Evolutionary conservation across 1,140 invertebrate species (phyloP), one percentile per base, ranked within the genome.

Genomic region (Cylas formicarius): DNA sequence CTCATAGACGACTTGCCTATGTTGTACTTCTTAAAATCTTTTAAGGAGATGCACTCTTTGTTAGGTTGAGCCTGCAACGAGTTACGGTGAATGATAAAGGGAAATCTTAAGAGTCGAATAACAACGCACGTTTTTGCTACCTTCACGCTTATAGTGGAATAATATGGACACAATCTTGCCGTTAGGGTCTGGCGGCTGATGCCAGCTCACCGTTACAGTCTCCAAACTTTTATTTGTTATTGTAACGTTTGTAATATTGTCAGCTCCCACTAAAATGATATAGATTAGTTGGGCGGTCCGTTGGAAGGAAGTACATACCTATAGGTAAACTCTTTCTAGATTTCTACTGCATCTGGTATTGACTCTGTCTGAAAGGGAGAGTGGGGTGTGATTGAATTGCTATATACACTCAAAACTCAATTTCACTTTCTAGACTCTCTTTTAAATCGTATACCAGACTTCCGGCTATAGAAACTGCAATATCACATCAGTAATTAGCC

Each of bases 141-240:
- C 78, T 1, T 81, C 61, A 41, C 74, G 68, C 42, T 72, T 74
- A 55, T 88, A 86, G 51, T 81, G 75, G 18, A 96, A 80, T 35
- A 80, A 76, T 65, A 92, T 94, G 1, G 80, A 79, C 3, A 91
- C 72, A 28, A 95, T 83, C 18, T 86, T 70, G 1, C 90, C 88
- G 65, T 97, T 97, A 0, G 90, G 89, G 43, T 80, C 64, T n/a
- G 56, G 38, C 0, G 91, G 91, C 55, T 84, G 80, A 0, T 76
- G 65, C 92, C 92, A 97, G 7, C 64, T 65, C 0, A 85, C 61
- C 24, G 75, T 76, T 1, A 82, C 72, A 37, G 71, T 71, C 1
- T 70, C 52, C 17, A 50, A 41, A 31, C 52, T 65, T 27, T 56
- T 36, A 45, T 63, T 62, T 18, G 63, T 70, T 22, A 66, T 62